Evolutionary conservation across 2,888 invertebrate species (phyloP), one percentile per base, ranked within the genome.

Genomic region (Trissoscelio sp.): DNA sequence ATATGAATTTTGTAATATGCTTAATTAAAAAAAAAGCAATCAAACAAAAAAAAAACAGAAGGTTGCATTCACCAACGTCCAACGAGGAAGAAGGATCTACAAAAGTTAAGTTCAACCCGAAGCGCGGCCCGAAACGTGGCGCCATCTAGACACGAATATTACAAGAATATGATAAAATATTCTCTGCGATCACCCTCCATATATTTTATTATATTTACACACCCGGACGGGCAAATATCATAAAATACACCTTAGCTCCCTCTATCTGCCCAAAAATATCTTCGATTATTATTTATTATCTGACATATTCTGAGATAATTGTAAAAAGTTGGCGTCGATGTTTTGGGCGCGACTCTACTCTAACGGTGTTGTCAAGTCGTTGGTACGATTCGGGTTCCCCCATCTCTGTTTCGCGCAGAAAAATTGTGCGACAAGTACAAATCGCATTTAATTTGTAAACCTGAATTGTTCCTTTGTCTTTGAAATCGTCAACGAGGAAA

Each of bases 361-460:
- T 46, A 11, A 18, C 14, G 7, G 6, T 14, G 18, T 31, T n/a
- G n/a, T 12, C 22, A n/a, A 20, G 24, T 37, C 31, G 7, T 12
- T 60, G 12, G 28, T 51, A 51, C 28, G 18, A 58, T 37, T 48
- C 37, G n/a, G 14, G 22, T 39, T 57, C 67, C 55, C 77, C 69
- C 77, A 77, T 77, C 77, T 77, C 77, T 77, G 78, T 78, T 70
- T 78, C 62, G 44, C 42, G 75, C 51, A n/a, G n/a, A 79, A 77
- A 80, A 77, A 85, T 79, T 85, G 85, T 83, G 83, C 86, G 85
- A 83, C 85, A 83, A 84, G 74, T 83, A 78, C 44, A 64, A 74
- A 74, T 64, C 55, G 46, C 24, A 5, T 51, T 39, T 53, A 14
- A 31, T 16, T 70, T 62, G 53, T 77, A 57, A 64, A 78, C 31